A percentile compares a stretch with the other conserved stretches of the same genome.
phyloP scores from a whole-genome alignment of 2,888 invertebrate species.

The Callimorpha dominula region DNA sequence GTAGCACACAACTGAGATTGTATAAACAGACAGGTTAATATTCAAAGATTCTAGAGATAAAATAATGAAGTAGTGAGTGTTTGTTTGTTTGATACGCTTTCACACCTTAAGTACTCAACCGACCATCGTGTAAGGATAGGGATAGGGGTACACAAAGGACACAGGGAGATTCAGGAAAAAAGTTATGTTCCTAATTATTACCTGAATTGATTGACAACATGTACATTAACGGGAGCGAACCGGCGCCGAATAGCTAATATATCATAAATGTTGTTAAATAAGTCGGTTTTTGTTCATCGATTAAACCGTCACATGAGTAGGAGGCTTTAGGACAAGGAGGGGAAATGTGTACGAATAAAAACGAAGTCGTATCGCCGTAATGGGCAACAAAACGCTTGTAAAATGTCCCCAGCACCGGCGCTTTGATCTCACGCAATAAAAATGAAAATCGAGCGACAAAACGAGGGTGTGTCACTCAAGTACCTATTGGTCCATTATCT shows the following conservation, averaged over 20 bases:
- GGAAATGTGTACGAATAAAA: slow-evolving; percentile 13
- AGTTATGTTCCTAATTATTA: no score
- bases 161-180: no score
- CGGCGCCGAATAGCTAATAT: neutral
- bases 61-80: no score
- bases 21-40: no score
- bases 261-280: neutral
- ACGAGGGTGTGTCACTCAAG: slow-evolving; percentile 4
- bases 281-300: neutral
- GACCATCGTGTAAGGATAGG: no score
- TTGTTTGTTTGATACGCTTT: no score
- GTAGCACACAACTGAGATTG: no score
- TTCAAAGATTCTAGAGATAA: no score
- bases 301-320: neutral
- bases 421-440: slow-evolving; percentile 28
- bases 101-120: no score
- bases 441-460: slow-evolving; percentile 14
- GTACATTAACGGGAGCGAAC: no score
- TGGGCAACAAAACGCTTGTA: slow-evolving; percentile 29
- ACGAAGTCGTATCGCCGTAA: slow-evolving; percentile 21
- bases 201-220: no score
- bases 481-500: slow-evolving; percentile 1
- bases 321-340: slow-evolving; percentile 14
- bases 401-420: neutral
- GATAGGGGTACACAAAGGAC: no score